Conservation (phyloP, 2,797 vertebrate genomes). For the Kryptopterus vitreolus region DNA sequence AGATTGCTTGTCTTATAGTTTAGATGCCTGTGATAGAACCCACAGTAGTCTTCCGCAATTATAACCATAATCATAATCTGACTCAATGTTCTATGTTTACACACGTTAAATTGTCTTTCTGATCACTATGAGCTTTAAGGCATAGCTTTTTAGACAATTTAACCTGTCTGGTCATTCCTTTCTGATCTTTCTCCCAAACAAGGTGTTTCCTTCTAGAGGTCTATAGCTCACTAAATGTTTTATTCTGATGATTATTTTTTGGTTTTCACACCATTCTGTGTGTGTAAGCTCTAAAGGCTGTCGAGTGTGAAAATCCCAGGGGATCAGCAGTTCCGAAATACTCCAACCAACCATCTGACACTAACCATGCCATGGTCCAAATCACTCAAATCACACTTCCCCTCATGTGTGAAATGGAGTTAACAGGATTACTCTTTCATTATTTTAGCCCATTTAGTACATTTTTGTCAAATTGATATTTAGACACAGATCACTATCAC, state of each 20-base stretch:
- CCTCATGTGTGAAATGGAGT: background rate
- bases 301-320: background rate
- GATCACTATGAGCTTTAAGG: background rate
- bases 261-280: background rate
- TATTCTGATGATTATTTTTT: background rate
- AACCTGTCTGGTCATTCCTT: background rate
- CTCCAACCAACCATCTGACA: conserved; percentile 14
- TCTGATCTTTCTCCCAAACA: background rate
- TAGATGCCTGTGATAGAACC: background rate
- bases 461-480: background rate
- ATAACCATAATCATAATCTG: background rate
- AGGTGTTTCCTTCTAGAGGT: background rate
- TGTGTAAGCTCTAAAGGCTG: conserved; percentile 5
- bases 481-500: background rate
- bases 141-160: background rate
- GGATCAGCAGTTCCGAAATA: background rate
- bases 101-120: background rate
- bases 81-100: background rate
- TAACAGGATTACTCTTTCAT: conserved; percentile 7
- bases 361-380: no score
- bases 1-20: background rate
- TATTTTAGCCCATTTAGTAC: background rate
- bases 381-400: background rate
- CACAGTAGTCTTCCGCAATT: background rate
- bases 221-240: background rate